These are phyloP conservation scores for Epicauta chinensis DNA, from an alignment of 1,140 invertebrate species.

Conservation along the genomic window DNA sequence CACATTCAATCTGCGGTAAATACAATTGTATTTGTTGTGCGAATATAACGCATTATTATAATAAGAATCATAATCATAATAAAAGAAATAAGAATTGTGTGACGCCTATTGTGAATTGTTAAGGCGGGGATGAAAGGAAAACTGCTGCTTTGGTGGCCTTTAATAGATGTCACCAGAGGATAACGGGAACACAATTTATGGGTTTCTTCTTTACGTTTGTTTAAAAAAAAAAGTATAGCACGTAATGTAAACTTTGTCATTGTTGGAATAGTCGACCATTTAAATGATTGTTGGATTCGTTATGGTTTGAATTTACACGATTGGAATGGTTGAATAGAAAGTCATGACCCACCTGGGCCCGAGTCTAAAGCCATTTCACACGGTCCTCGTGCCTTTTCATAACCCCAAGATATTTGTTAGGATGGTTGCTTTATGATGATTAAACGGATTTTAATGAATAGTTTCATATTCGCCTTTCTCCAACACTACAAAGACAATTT, in stretches of 20 bases:
- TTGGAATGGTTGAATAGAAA: slow-evolving; percentile 15
- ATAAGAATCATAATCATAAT: too few relatives aligned
- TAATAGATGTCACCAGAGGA: slow-evolving; percentile 29
- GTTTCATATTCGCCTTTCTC: neutral
- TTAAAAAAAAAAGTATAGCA: slow-evolving; percentile 26
- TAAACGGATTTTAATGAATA: slow-evolving; percentile 20
- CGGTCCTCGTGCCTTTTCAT: slow-evolving; percentile 17
- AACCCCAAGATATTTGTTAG: slow-evolving; percentile 17
- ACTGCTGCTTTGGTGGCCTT: slow-evolving; percentile 20
- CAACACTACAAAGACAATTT: too few relatives aligned
- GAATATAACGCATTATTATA: slow-evolving; percentile 15
- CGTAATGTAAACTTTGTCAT: slow-evolving; percentile 23
- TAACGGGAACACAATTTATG: slow-evolving; percentile 23
- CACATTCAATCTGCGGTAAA: slow-evolving; percentile 32
- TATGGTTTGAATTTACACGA: neutral
- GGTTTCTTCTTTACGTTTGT: slow-evolving; percentile 20
- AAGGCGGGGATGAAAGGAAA: too few relatives aligned
- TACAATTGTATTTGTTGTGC: slow-evolving; percentile 30
- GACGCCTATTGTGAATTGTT: slow-evolving; percentile 3
- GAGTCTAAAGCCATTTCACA: slow-evolving; percentile 25
- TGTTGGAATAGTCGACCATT: slow-evolving; percentile 2
- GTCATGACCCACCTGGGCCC: slow-evolving; percentile 27
- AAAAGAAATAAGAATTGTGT: slow-evolving; percentile 8
- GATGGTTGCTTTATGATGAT: slow-evolving; percentile 14
- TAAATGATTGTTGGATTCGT: neutral